These are phyloP conservation scores for Gymnosoma rotundatum DNA, from an alignment of 2,888 invertebrate species.

Conservation along the genomic window DNA sequence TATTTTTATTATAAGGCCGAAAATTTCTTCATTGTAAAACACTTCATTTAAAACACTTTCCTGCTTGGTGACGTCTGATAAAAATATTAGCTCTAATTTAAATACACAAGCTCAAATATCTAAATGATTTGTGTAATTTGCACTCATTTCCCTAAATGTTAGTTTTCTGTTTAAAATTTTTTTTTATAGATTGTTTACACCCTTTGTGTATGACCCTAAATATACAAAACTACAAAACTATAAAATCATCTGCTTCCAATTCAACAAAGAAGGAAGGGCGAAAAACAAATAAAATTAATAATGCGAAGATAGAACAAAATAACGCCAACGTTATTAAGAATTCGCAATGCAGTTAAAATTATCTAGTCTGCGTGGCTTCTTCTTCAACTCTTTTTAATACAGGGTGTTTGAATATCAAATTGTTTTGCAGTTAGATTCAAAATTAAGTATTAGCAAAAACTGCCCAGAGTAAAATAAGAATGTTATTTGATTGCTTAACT, in stretches of 20 bases:
- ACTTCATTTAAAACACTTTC: too few relatives aligned
- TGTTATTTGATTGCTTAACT: too few relatives aligned
- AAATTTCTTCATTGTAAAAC: too few relatives aligned
- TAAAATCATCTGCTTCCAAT: constrained; percentile 1
- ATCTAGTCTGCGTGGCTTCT: constrained; percentile 13
- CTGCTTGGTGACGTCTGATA: too few relatives aligned
- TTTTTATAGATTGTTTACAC: too few relatives aligned
- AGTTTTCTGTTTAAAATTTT: constrained; percentile 33
- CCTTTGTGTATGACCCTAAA: neutral
- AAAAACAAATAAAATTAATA: constrained; percentile 12
- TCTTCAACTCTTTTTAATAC: neutral
- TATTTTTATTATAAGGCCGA: too few relatives aligned
- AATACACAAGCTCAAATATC: constrained; percentile 1
- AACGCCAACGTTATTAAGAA: too few relatives aligned
- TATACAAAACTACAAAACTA: constrained; percentile 9
- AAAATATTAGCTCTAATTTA: too few relatives aligned
- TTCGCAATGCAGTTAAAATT: constrained; percentile 13
- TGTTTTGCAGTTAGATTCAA: neutral
- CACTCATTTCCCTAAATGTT: constrained; percentile 63
- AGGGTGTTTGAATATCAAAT: constrained; percentile 4
- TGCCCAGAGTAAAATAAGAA: too few relatives aligned
- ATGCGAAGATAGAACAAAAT: neutral
- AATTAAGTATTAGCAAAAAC: too few relatives aligned
- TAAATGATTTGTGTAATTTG: constrained; percentile 50
- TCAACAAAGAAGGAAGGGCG: constrained; percentile 1